Percentiles rank a stretch among this genome's conserved stretches.
Evolutionary conservation across 1,140 invertebrate species (phyloP).

Genomic region (Drosophila ercepeae): DNA sequence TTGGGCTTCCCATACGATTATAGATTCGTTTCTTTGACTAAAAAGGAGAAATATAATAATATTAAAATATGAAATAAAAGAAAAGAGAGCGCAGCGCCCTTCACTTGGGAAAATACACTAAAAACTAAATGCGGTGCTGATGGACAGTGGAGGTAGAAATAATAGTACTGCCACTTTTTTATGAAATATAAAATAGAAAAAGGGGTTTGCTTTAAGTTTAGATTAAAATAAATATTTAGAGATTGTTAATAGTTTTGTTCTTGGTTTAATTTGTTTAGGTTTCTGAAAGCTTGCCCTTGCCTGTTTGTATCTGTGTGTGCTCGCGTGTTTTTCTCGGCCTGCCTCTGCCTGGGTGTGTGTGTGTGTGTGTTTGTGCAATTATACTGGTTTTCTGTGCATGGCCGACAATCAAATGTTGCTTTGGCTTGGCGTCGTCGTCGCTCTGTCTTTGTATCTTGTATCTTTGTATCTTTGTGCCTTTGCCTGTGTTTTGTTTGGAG

Average conservation of each 20-base stretch:
- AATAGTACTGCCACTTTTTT: not conserved
- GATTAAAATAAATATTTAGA: no score
- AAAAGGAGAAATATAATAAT: constrained; percentile 15
- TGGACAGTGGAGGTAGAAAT: not conserved
- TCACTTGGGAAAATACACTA: constrained; percentile 18
- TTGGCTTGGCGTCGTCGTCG: constrained; percentile 32
- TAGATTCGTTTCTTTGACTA: constrained; percentile 48
- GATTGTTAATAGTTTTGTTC: no score
- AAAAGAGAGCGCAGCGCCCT: constrained; percentile 45
- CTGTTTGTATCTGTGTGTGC: constrained; percentile 19
- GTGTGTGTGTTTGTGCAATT: constrained; percentile 70
- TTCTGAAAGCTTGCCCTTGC: constrained; percentile 7
- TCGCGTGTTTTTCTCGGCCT: constrained; percentile 9
- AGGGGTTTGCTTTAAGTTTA: no score
- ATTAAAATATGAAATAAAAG: constrained; percentile 11
- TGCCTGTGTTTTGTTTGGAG: constrained; percentile 28
- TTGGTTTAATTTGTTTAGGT: no score
- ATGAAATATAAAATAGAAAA: no score
- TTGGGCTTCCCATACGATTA: constrained; percentile 64
- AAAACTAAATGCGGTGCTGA: not conserved
- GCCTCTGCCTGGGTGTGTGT: constrained; percentile 10
- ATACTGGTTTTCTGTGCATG: constrained; percentile 75
- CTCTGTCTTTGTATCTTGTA: constrained; percentile 41
- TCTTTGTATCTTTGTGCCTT: constrained; percentile 34
- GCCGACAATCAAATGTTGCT: constrained; percentile 75